These are phyloP conservation scores for Echinarachnius parma DNA, from an alignment of 53 echinoderm and acorn worm genomes.

Conservation along the genomic window DNA sequence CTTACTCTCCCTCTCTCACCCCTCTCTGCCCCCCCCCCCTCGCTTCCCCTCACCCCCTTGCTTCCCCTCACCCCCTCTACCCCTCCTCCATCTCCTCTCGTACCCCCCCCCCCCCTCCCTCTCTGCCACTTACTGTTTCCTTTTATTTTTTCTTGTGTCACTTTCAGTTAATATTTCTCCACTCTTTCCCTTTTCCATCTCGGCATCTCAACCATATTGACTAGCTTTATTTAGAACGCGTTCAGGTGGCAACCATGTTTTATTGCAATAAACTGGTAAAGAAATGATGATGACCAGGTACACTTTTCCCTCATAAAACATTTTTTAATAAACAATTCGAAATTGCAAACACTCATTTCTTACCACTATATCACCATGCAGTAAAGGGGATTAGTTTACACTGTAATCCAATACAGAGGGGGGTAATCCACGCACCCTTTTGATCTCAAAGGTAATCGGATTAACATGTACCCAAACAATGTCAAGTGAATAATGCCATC, in stretches of 20 bases:
- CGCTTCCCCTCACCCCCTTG: neutral
- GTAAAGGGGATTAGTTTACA: too few relatives aligned
- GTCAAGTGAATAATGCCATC: slow-evolving; percentile 35
- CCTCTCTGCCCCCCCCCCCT: neutral
- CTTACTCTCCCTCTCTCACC: neutral
- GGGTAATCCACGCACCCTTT: slow-evolving; percentile 16
- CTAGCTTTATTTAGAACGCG: too few relatives aligned
- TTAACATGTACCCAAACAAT: slow-evolving; percentile 27
- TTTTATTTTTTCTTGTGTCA: neutral
- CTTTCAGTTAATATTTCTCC: neutral
- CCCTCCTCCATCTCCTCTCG: neutral
- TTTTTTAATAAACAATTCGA: too few relatives aligned
- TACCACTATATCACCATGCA: too few relatives aligned
- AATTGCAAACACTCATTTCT: too few relatives aligned
- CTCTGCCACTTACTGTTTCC: neutral
- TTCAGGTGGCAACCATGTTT: too few relatives aligned
- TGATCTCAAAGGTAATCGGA: slow-evolving; percentile 25
- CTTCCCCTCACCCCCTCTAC: neutral
- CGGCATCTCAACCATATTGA: too few relatives aligned
- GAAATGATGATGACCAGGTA: too few relatives aligned
- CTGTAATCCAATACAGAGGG: slow-evolving; percentile 2
- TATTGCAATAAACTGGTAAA: too few relatives aligned
- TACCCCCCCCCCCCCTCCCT: neutral
- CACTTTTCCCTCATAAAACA: too few relatives aligned
- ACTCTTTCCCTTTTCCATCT: slow-evolving; percentile 3